Percentiles rank a stretch among this genome's conserved stretches.
Evolutionary conservation across 2,113 vertebrate species (phyloP).

Genomic region (Poicephalus gulielmi): DNA sequence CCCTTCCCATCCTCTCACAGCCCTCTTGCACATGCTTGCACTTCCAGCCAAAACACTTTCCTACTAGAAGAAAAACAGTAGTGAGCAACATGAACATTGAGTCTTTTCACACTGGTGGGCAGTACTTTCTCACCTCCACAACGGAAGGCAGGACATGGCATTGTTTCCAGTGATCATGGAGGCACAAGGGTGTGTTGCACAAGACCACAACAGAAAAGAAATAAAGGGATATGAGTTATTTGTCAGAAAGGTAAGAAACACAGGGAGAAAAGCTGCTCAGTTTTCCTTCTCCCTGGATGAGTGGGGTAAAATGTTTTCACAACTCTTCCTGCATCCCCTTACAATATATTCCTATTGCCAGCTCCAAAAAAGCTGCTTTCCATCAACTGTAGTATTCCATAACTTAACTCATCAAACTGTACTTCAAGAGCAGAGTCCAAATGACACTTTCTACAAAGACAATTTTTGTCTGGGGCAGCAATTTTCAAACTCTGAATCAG

Average conservation of each 20-base stretch:
- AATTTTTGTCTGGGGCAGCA: neutral
- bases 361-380: neutral
- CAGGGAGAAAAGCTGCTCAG: neutral
- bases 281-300: neutral
- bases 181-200: neutral
- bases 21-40: neutral
- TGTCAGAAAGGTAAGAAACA: neutral
- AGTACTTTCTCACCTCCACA: neutral
- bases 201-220: neutral
- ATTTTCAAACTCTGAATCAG: neutral
- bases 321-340: neutral
- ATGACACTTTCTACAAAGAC: neutral
- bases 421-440: neutral
- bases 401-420: neutral
- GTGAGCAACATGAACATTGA: neutral
- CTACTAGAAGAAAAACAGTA: neutral
- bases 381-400: neutral
- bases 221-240: neutral
- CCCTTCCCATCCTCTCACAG: neutral
- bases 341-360: neutral
- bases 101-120: neutral
- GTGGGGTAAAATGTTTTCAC: neutral
- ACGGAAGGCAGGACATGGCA: neutral
- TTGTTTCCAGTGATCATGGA: neutral
- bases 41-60: neutral